Conservation (phyloP, 37 sponge, comb jelly and placozoan species). For the Agelas oroides region DNA sequence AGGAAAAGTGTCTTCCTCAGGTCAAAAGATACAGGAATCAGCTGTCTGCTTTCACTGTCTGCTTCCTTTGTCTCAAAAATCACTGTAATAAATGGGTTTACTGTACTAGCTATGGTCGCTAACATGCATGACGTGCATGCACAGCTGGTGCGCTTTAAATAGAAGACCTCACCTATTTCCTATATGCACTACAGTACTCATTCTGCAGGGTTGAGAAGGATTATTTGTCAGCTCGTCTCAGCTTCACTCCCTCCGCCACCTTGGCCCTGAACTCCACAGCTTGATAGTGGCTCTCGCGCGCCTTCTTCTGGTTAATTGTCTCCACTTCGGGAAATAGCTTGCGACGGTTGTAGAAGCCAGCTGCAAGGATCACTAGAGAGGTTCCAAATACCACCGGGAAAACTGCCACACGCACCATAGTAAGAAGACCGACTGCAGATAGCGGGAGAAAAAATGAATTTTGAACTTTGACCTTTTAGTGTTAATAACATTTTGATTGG, state of each 20-base stretch:
- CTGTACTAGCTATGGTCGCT: background rate
- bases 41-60: too few species aligned
- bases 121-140: too few species aligned
- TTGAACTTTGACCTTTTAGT: too few species aligned
- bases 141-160: background rate
- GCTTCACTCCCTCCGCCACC: conserved; percentile 55
- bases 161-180: background rate
- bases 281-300: conserved; percentile 16
- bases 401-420: conserved; percentile 24
- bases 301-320: conserved; percentile 12
- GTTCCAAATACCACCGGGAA: conserved; percentile 73
- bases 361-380: conserved; percentile 26
- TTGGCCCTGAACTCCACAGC: conserved; percentile 35
- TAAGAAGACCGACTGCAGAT: background rate
- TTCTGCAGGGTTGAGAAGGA: background rate
- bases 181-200: background rate
- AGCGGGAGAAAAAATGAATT: background rate
- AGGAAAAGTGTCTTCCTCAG: too few species aligned
- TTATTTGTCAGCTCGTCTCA: background rate
- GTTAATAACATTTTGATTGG: too few species aligned
- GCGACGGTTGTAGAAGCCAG: conserved; percentile 50
- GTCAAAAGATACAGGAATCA: too few species aligned
- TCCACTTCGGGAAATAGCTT: conserved; percentile 42
- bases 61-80: too few species aligned
- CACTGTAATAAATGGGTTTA: too few species aligned